Conservation (phyloP, 1,140 invertebrate species). For the Atta texana region DNA sequence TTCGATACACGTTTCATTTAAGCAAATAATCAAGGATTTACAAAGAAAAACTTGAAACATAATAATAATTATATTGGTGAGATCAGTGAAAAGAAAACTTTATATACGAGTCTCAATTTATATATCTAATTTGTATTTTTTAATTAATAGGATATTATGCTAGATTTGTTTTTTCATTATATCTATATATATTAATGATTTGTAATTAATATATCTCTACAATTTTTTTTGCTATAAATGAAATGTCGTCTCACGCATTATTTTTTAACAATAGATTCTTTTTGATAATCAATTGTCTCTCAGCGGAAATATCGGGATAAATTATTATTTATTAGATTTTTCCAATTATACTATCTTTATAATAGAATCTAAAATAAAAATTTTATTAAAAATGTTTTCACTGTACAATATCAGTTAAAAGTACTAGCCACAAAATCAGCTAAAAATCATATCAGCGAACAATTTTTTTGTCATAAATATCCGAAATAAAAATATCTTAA, state of each 20-base stretch:
- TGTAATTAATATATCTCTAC: neutral
- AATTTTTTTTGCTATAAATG: neutral
- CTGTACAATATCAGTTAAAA: too few relatives aligned
- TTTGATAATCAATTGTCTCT: neutral
- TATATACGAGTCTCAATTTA: constrained; percentile 56
- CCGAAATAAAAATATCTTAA: too few relatives aligned
- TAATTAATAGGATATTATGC: neutral
- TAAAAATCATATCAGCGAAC: too few relatives aligned
- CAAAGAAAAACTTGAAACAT: constrained; percentile 47
- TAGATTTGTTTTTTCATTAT: neutral
- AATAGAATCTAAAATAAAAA: neutral
- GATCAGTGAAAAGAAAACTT: constrained; percentile 53
- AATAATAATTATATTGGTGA: constrained; percentile 33
- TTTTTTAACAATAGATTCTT: neutral
- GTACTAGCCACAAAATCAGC: too few relatives aligned
- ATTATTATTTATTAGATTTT: constrained; percentile 1
- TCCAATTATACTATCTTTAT: constrained; percentile 5
- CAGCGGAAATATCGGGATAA: neutral
- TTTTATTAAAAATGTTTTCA: neutral
- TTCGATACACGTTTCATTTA: constrained; percentile 17
- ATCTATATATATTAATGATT: neutral
- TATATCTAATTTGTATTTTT: neutral
- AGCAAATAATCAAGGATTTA: constrained; percentile 63
- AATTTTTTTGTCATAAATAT: too few relatives aligned
- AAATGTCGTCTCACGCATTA: neutral